phyloP scores from a whole-genome alignment of 2,797 vertebrate species.

The Rhyacichthys aspro region DNA sequence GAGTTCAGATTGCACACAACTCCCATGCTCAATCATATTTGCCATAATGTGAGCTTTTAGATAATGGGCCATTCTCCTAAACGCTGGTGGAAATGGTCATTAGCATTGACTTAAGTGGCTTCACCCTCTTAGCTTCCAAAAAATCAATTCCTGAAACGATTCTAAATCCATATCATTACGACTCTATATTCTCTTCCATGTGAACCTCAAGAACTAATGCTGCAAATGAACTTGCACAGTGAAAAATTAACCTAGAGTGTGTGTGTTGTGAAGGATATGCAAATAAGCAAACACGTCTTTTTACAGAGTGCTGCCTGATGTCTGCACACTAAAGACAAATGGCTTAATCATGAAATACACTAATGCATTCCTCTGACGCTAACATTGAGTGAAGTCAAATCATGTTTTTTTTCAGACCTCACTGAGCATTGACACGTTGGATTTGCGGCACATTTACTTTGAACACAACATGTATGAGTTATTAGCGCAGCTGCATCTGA shows the following conservation, averaged over 20 bases:
- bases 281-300: conserved; percentile 28
- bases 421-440: background rate
- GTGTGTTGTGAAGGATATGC: conserved; percentile 34
- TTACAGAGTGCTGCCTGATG: conserved; percentile 37
- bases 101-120: conserved; percentile 84
- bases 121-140: conserved; percentile 82
- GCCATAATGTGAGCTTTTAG: conserved; percentile 82
- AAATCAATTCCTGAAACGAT: conserved; percentile 84
- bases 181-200: conserved; percentile 79
- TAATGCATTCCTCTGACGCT: conserved; percentile 36
- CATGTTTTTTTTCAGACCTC: conserved; percentile 22
- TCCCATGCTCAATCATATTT: conserved; percentile 81
- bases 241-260: conserved; percentile 21
- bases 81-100: conserved; percentile 81
- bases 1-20: conserved; percentile 80
- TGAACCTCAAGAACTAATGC: conserved; percentile 76
- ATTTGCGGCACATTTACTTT: conserved; percentile 10
- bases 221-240: conserved; percentile 42
- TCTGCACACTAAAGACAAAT: conserved; percentile 22
- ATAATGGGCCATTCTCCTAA: conserved; percentile 80
- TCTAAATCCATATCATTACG: conserved; percentile 81
- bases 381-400: conserved; percentile 33
- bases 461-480: conserved; percentile 18
- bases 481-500: conserved; percentile 11
- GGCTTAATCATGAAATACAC: conserved; percentile 28